These are phyloP conservation scores for Eutolmus rufibarbis DNA, from an alignment of 2,888 invertebrate genomes.

Conservation along the genomic window DNA sequence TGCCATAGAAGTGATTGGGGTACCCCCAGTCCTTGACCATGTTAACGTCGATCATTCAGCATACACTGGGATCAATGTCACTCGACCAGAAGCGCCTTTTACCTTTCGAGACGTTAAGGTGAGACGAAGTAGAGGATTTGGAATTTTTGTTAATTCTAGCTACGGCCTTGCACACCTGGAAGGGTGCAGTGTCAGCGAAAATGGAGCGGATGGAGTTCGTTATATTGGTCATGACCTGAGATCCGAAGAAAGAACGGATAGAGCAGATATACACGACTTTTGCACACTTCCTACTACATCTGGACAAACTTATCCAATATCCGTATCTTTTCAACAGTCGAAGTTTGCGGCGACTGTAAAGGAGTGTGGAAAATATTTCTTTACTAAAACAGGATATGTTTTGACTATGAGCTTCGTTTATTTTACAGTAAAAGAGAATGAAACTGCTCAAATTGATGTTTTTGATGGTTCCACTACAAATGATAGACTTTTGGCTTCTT, in stretches of 20 bases:
- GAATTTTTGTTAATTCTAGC: conserved; percentile 88
- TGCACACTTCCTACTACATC: conserved; percentile 84
- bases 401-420: conserved; percentile 87
- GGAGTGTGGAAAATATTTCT: conserved; percentile 82
- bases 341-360: conserved; percentile 74
- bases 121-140: conserved; percentile 85
- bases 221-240: conserved; percentile 83
- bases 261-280: conserved; percentile 80
- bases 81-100: conserved; percentile 82
- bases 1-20: conserved; percentile 86
- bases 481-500: conserved; percentile 74
- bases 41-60: conserved; percentile 87
- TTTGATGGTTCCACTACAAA: conserved; percentile 78
- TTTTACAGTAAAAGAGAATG: conserved; percentile 77
- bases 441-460: conserved; percentile 77
- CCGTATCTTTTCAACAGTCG: conserved; percentile 82
- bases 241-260: conserved; percentile 76
- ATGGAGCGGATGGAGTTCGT: conserved; percentile 90
- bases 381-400: conserved; percentile 78
- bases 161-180: conserved; percentile 82
- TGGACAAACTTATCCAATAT: conserved; percentile 87
- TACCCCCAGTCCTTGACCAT: conserved; percentile 87
- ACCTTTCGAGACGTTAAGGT: conserved; percentile 82
- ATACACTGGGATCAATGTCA: conserved; percentile 91
- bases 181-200: conserved; percentile 79